Base-by-base conservation (phyloP, 2,888 invertebrate species). In the Drosophila aldrichi region DNA sequence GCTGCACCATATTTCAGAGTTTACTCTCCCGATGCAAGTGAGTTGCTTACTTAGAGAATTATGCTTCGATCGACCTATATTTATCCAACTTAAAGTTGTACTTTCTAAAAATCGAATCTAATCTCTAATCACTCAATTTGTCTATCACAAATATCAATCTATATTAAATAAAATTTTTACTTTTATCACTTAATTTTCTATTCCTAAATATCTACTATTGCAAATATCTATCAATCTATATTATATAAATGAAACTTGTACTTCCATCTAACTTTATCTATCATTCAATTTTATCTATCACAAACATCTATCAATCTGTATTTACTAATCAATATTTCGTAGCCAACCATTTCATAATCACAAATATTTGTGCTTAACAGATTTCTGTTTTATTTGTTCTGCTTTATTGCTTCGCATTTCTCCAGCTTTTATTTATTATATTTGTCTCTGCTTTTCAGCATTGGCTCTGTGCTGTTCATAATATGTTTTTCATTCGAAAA, bases 1-100 rank as follows among this genome's bases (percentile, higher is more conserved):
- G 95, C 68, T 94, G 94, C 77, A 96, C 96, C 2, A 94, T 97
- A 77, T 96, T 96, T 91, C 97, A 97, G 91, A 96, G 96, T 90
- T 95, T 97, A 67, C 93, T 97, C 75, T 96, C 96, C 36, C 95
- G 96, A 60, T 95, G 95, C 92, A 94, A 94, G 96, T 96, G 94
- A 94, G 95, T 70, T 57, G 29, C 12, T 12, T 32, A 7, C 10
- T 7, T 6, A 36, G 16, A 38, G 6, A 38, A 16, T 16, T 16
- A 38, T 7, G 16, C 16, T 16, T 38, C 38, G 6, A 38, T 38
- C 7, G 6, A 38, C 7, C 7, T 38, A 6, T 16, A 7, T 2
- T 38, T 38, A 16, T 38, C 16, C 22, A 38, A 20, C 1, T 7
- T 25, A 25, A 7, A 25, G 7, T 6, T 25, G 7, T 25, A 25